Evolutionary conservation across 2,888 invertebrate species (phyloP).

Genomic region (Dolomedes plantarius): DNA sequence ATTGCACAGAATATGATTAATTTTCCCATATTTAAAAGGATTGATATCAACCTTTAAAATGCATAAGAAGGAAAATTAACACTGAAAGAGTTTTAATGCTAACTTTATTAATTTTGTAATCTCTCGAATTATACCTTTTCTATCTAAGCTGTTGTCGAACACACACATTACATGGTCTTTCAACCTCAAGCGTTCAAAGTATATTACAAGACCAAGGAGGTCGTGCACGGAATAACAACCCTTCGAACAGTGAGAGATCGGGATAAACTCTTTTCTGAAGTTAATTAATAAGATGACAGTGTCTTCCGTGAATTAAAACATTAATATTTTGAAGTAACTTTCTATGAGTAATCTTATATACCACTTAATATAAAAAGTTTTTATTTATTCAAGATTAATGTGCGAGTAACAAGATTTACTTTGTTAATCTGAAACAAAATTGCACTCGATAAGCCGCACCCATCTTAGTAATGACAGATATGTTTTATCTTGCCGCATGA

Average conservation of each 20-base stretch:
- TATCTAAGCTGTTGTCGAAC: too few relatives aligned
- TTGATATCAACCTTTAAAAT: too few relatives aligned
- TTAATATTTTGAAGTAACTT: neutral
- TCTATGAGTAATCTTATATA: neutral
- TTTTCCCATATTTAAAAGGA: too few relatives aligned
- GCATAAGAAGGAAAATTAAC: too few relatives aligned
- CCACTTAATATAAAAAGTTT: neutral
- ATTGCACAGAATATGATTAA: too few relatives aligned
- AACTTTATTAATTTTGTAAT: too few relatives aligned
- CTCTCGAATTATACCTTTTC: too few relatives aligned
- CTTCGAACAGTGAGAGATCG: neutral
- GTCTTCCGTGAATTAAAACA: neutral
- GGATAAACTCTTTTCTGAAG: neutral
- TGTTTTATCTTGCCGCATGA: neutral
- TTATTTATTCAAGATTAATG: constrained; percentile 10
- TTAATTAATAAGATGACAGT: neutral
- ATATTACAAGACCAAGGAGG: neutral
- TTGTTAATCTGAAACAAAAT: constrained; percentile 8
- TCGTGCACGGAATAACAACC: neutral
- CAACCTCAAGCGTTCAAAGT: too few relatives aligned
- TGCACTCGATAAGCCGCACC: neutral
- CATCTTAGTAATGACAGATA: neutral
- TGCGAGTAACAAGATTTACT: constrained; percentile 7
- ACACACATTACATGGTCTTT: too few relatives aligned
- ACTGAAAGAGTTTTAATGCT: too few relatives aligned